A percentile compares a stretch with the other conserved stretches of the same genome.
These are phyloP conservation scores for Agriopis leucophaearia DNA, from an alignment of 2,888 invertebrate species.

Conservation along the genomic window DNA sequence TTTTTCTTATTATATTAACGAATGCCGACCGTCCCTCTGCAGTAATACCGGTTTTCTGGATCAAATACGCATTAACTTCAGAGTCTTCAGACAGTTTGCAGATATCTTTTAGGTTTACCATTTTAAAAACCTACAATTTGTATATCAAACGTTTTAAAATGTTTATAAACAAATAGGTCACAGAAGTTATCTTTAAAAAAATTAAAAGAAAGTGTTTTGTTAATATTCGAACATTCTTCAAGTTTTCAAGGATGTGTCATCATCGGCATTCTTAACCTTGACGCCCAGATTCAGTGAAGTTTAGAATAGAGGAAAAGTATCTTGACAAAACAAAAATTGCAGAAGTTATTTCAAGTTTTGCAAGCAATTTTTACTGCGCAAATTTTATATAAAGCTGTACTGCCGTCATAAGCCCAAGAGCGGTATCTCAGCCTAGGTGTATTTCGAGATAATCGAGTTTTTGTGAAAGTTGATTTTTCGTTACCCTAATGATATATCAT, in stretches of 20 bases:
- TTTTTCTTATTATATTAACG: neutral
- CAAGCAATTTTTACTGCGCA: too few species aligned
- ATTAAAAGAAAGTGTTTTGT: neutral
- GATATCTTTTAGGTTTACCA: neutral
- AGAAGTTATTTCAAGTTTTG: neutral
- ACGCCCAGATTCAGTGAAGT: neutral
- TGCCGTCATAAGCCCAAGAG: too few species aligned
- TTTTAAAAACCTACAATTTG: neutral
- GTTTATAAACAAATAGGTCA: too few species aligned
- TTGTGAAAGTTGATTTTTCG: too few species aligned
- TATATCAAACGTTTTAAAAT: too few species aligned
- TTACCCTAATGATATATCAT: too few species aligned
- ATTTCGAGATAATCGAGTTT: too few species aligned
- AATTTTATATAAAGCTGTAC: too few species aligned
- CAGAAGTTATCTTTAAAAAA: neutral
- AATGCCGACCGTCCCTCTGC: neutral
- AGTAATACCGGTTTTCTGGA: neutral
- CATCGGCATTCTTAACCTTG: neutral
- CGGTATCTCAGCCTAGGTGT: too few species aligned
- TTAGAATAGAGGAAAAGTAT: neutral
- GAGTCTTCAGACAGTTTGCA: neutral
- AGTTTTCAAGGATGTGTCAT: neutral
- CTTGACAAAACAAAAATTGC: neutral
- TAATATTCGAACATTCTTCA: neutral
- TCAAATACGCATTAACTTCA: neutral